phyloP scores from a whole-genome alignment of 1,140 invertebrate species.

The Zaprionus nigranus region DNA sequence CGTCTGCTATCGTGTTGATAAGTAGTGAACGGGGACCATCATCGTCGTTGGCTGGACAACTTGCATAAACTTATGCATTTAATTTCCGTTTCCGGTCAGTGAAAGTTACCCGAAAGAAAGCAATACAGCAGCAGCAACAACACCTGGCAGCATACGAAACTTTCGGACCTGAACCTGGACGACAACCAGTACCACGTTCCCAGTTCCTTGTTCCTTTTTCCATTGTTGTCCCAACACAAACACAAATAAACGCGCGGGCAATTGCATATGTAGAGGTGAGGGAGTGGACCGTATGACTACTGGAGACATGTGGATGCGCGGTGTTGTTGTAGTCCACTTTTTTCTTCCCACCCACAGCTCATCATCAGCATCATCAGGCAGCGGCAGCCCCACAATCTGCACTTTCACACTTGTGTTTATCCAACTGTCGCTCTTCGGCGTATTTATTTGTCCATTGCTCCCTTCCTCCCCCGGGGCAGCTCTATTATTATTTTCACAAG shows the following conservation, averaged over 20 bases:
- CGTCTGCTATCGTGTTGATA: conserved; percentile 52
- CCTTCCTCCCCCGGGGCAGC: not conserved
- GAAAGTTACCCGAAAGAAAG: conserved; percentile 71
- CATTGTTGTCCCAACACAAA: conserved; percentile 66
- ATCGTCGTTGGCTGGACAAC: conserved; percentile 17
- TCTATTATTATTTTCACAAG: conserved; percentile 82
- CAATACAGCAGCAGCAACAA: conserved; percentile 38
- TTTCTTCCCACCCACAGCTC: not conserved
- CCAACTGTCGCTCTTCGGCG: conserved; percentile 68
- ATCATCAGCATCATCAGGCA: conserved; percentile 42
- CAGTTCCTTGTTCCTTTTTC: not conserved
- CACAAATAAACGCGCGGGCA: conserved; percentile 64
- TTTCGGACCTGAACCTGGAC: conserved; percentile 18
- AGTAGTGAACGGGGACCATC: conserved; percentile 30
- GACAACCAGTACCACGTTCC: conserved; percentile 16
- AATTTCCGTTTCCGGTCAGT: conserved; percentile 80
- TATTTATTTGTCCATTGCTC: conserved; percentile 50
- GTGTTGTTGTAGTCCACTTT: conserved; percentile 19
- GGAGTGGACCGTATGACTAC: not conserved
- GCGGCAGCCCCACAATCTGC: conserved; percentile 70
- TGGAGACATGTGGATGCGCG: conserved; percentile 32
- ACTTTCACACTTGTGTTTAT: conserved; percentile 82
- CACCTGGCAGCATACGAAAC: conserved; percentile 57
- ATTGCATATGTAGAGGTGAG: conserved; percentile 44
- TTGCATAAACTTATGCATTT: conserved; percentile 76